Conservation (phyloP, 92 coral and sea anemone species). For the Palythoa heliodiscus region DNA sequence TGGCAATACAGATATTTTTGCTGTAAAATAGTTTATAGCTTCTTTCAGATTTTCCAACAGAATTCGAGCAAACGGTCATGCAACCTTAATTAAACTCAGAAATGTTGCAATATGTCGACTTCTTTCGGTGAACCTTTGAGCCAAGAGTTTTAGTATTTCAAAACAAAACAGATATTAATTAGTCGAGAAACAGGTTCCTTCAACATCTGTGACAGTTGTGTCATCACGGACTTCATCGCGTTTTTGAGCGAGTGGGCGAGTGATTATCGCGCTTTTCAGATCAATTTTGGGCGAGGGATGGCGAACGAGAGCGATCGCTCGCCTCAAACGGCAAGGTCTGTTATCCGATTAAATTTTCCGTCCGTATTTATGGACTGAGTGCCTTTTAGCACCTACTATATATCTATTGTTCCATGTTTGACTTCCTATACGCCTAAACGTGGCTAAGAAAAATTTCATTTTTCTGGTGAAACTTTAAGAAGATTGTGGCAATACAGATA, state of each 20-base stretch:
- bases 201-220: constrained; percentile 26
- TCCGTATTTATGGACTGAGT: constrained; percentile 17
- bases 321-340: too few relatives aligned
- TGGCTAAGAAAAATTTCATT: neutral
- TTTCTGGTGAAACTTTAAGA: constrained; percentile 23
- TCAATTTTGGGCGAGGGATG: too few relatives aligned
- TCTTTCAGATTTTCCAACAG: constrained; percentile 21
- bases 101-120: neutral
- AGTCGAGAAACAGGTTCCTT: neutral
- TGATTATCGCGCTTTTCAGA: too few relatives aligned
- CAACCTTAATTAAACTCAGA: constrained; percentile 27
- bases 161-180: constrained; percentile 11
- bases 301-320: too few relatives aligned
- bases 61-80: constrained; percentile 24
- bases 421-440: constrained; percentile 13
- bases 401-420: neutral
- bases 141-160: neutral
- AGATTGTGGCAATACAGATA: constrained; percentile 11
- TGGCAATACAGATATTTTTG: constrained; percentile 14
- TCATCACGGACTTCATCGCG: constrained; percentile 3
- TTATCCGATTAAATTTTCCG: too few relatives aligned
- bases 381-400: constrained; percentile 7
- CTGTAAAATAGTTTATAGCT: constrained; percentile 22
- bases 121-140: constrained; percentile 7
- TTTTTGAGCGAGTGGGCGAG: too few relatives aligned